Evolutionary conservation across 2,888 invertebrate genomes (phyloP), one percentile per base, ranked within the genome.

Genomic region (Drosophila meridionalis): DNA sequence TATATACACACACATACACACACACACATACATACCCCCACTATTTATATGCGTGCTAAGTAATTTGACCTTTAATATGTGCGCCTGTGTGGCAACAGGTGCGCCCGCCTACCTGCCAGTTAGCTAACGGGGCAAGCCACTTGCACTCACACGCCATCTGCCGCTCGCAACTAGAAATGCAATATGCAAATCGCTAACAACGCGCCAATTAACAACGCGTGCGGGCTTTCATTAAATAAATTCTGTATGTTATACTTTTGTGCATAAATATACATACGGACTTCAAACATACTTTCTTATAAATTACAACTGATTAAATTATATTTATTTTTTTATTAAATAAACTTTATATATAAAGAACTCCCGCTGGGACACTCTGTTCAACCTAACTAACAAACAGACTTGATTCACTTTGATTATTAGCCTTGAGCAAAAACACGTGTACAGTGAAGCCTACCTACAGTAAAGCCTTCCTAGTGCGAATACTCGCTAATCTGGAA

Each of bases 51-150:
- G 20, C 20, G 20, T 20, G 20, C 20, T 76, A 80, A 85, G 57
- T 71, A 69, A 63, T 73, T 73, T 79, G 87, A 87, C 80, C 84
- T 84, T 84, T 84, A 45, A n/a, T 53, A 47, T 50, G 45, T 53
- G 65, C 52, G 45, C 65, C 8, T 66, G 60, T 60, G 55, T 76
- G 73, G 87, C 83, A 84, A 84, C 83, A 87, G 87, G 83, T 84
- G 83, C 82, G 71, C 42, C 60, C 69, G 40, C 47, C n/a, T 42
- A 12, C 32, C 53, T 48, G 32, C 34, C 40, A 9, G 52, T 28
- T 20, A 20, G 20, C 50, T 50, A n/a, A 20, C 20, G 20, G 20
- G 20, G 20, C 43, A 3, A 3, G 8, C 7, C 32, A 20, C 34
- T 8, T 9, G 26, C 45, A 14, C 45, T 11, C 26, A 12, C 32